Evolutionary conservation across 2,113 vertebrate species (phyloP).

Genomic region (Campylomormyrus tamandua): DNA sequence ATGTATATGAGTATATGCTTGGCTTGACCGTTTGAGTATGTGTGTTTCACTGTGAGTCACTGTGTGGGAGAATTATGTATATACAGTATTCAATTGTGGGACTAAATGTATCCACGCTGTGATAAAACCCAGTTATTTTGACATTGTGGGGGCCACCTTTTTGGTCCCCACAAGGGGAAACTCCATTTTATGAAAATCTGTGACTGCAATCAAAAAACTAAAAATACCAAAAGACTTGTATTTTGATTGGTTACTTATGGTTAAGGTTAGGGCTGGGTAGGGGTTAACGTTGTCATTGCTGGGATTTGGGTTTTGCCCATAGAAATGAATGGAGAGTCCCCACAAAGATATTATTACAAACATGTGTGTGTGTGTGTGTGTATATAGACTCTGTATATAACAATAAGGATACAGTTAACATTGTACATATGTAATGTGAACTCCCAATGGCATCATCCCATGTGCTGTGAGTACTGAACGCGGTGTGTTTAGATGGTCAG

Average conservation of each 20-base stretch:
- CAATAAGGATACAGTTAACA: background rate
- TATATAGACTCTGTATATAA: background rate
- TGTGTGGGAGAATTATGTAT: background rate
- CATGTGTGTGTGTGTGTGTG: background rate
- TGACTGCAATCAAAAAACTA: background rate
- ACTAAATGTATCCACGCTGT: background rate
- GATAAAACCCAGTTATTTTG: background rate
- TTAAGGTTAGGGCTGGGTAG: background rate
- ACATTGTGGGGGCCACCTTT: background rate
- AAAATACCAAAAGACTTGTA: background rate
- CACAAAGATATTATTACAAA: background rate
- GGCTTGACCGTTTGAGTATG: background rate
- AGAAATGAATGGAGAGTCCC: background rate
- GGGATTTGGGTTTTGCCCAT: background rate
- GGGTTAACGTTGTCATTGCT: background rate
- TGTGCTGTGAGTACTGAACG: background rate
- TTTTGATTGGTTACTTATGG: background rate
- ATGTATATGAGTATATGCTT: background rate
- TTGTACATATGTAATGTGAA: background rate
- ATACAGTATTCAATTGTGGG: background rate
- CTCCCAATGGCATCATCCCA: background rate
- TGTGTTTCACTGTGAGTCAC: background rate
- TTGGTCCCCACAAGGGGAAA: background rate
- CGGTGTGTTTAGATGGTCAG: background rate
- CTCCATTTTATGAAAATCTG: background rate